Base-by-base conservation (phyloP, 2,888 invertebrate species). In the Rhingia campestris region DNA sequence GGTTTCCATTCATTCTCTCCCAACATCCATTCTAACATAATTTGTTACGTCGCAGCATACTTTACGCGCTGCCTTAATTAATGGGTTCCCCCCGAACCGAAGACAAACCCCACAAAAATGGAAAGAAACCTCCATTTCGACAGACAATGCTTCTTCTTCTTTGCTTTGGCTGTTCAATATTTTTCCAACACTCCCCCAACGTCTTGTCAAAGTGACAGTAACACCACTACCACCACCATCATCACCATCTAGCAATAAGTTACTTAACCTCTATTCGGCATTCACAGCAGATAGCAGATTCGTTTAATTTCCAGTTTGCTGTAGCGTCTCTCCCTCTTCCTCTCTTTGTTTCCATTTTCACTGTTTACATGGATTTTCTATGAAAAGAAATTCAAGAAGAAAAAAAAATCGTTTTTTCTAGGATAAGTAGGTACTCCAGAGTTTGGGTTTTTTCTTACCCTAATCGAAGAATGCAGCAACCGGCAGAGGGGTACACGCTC, bases 51-150 rank as follows among this genome's bases (percentile, higher is more conserved):
- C 77, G 56, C 63, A 77, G 63, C 77, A 70, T 70, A 77, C 77
- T 77, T 56, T 63, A 70, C 76, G 76, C 22, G 22, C 22, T 22
- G 63, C 70, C 70, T 70, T 77, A 77, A 77, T 77, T 77, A 77
- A 77, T 77, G 77, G 77, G 77, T 70, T 77, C 70, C 77, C 77
- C 77, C 77, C 77, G 70, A 77, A 77, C 70, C 58, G 22, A 59
- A 70, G 47, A 70, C 37, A 39, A 51, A 67, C 59, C 56, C 56
- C 56, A 75, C 67, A 14, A 75, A 66, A 54, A 39, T 30, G 53
- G 41, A 76, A 58, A 58, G 10, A 54, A 37, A 39, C 6, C 2
- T 45, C 12, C 39, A 39, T 75, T 75, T 75, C 67, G 37, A 75
- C 64, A 74, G 33, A 74, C 58, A 59, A 66, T 67, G 66, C 43